Conservation (phyloP, 2,113 vertebrate genomes). For the Pomatostomus ruficeps region DNA sequence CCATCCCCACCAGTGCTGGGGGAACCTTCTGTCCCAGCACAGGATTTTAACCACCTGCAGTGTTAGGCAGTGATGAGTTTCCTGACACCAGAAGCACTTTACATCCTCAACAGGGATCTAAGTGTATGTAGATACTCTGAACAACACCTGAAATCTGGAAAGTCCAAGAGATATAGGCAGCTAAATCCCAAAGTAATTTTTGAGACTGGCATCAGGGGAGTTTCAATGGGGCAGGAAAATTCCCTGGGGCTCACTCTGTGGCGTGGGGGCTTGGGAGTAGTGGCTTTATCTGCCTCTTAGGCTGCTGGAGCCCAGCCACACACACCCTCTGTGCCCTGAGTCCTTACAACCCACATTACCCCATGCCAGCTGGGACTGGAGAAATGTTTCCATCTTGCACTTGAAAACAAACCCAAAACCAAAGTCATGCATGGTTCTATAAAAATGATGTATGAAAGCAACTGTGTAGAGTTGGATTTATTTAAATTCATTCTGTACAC, state of each 20-base stretch:
- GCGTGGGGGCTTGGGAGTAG: not conserved
- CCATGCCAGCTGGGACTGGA: not conserved
- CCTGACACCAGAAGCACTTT: not conserved
- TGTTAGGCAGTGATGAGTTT: not conserved
- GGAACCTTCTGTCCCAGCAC: not conserved
- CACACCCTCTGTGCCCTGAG: accelerated
- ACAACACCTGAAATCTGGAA: not conserved
- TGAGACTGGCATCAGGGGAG: not conserved
- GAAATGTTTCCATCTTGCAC: not conserved
- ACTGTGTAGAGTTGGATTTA: not conserved
- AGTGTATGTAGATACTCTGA: not conserved
- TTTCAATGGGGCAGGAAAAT: not conserved
- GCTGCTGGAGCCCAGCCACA: not conserved
- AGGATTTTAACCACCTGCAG: not conserved
- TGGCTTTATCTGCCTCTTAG: not conserved
- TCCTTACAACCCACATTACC: not conserved
- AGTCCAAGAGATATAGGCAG: not conserved
- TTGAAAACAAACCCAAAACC: not conserved
- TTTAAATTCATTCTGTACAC: not conserved
- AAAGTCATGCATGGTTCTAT: not conserved
- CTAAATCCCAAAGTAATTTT: not conserved
- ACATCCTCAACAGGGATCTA: not conserved
- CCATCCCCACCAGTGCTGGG: accelerated
- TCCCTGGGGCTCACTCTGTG: not conserved
- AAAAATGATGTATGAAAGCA: not conserved